Conservation (phyloP, 2,113 vertebrate genomes). For the Xiphophorus maculatus region DNA sequence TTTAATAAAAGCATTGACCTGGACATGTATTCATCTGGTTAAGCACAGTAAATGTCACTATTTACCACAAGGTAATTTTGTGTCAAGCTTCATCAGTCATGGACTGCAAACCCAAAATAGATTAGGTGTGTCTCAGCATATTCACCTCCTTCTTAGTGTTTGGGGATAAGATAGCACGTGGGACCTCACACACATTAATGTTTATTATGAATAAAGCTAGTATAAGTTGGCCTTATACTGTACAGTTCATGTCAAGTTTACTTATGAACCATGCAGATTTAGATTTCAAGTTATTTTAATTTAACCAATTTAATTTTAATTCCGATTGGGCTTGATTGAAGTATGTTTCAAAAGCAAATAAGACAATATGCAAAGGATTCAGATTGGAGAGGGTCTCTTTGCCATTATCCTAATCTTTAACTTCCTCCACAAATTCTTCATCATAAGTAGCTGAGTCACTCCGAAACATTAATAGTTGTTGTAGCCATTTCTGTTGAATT, state of each 20-base stretch:
- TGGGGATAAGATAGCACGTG: constrained; percentile 31
- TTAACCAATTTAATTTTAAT: no score
- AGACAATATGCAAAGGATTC: no score
- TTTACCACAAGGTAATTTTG: constrained; percentile 29
- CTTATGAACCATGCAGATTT: no score
- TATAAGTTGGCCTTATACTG: neutral
- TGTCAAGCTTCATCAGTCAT: constrained; percentile 43
- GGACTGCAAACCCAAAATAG: constrained; percentile 39
- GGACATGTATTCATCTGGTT: constrained; percentile 6
- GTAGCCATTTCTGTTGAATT: no score
- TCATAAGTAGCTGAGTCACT: no score
- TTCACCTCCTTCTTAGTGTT: constrained; percentile 27
- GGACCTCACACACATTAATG: constrained; percentile 5
- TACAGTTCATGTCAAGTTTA: neutral
- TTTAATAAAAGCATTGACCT: constrained; percentile 1
- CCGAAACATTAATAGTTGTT: no score
- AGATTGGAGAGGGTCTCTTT: no score
- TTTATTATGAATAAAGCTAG: neutral
- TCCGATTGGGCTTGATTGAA: no score
- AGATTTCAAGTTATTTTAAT: no score
- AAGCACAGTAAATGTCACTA: neutral
- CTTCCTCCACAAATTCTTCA: no score
- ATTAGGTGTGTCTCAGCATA: constrained; percentile 48
- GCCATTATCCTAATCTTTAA: no score
- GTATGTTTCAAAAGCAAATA: no score